Evolutionary conservation across 2,113 vertebrate genomes (phyloP), one percentile per base, ranked within the genome.

Genomic region (Parus major): DNA sequence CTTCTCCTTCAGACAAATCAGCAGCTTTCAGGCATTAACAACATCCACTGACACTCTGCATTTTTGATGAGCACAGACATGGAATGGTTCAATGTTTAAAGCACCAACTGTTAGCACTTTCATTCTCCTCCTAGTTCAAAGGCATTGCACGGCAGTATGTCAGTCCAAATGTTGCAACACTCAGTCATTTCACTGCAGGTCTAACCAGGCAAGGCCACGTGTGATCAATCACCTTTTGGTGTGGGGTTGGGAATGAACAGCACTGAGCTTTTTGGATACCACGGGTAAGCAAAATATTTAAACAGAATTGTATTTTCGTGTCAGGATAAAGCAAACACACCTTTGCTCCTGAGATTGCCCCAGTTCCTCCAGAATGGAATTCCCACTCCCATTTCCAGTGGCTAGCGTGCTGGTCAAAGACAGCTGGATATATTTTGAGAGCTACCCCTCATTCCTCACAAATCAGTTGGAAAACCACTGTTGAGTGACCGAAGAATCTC

Each of bases 111-210:
- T 90, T 96, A 94, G 93, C 95, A 89, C 28, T 90, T 94, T 86
- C 86, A 90, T 92, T 91, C 92, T 97, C 79, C 86, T 97, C 78
- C 90, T 68, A 97, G 92, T 88, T 97, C 96, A 96, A 96, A 95
- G 90, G 93, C 86, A 96, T 82, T 79, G 96, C 79, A 97, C 91
- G 88, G 91, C 83, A 91, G 69, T 18, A 93, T 82, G 84, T 90
- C 91, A 95, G 91, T 96, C 95, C 96, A 97, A 97, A 97, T 96
- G 97, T 93, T 95, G 96, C 96, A 97, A 96, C 92, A 96, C 95
- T 96, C 93, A 97, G 95, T 95, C 96, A 96, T 97, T 96, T 95
- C 49, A 82, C 76, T 95, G 93, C 49, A 95, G 73, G 57, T 92
- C 71, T 96, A 86, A 90, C 90, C 68, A 87, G 72, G 73, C 69